These are phyloP conservation scores for Bradypus variegatus DNA, from an alignment of 2,797 vertebrate species.

Conservation along the genomic window DNA sequence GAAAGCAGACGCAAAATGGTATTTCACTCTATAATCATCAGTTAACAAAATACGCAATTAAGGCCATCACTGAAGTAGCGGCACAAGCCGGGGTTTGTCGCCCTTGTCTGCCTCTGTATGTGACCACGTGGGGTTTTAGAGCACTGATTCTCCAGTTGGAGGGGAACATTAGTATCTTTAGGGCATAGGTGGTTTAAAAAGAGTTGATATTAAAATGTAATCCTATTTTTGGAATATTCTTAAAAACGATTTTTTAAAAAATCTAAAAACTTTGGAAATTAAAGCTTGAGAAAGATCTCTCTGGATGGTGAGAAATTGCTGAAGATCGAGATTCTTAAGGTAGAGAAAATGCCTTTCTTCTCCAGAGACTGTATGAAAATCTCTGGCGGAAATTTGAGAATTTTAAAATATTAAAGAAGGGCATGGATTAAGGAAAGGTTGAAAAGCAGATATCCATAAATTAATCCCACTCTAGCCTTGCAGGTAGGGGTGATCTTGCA, in stretches of 20 bases:
- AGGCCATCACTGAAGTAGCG: not conserved
- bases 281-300: constrained; percentile 2
- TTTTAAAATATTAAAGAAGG: not conserved
- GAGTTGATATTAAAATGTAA: not conserved
- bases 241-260: not conserved
- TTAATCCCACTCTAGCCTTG: not conserved
- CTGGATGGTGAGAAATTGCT: not conserved
- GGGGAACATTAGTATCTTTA: not conserved
- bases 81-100: not conserved
- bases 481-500: not conserved
- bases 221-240: not conserved
- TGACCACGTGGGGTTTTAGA: not conserved
- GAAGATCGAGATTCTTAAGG: not conserved
- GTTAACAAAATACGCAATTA: not conserved
- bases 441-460: not conserved
- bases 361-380: not conserved
- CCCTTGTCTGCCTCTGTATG: not conserved
- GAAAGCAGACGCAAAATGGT: not conserved
- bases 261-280: not conserved
- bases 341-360: not conserved
- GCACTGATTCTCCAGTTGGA: not conserved
- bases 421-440: not conserved
- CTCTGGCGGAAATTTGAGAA: not conserved
- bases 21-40: not conserved
- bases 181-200: not conserved